Evolutionary conservation across 2,113 vertebrate species (phyloP), one percentile per base, ranked within the genome.

Genomic region (Herpetotheres cachinnans): DNA sequence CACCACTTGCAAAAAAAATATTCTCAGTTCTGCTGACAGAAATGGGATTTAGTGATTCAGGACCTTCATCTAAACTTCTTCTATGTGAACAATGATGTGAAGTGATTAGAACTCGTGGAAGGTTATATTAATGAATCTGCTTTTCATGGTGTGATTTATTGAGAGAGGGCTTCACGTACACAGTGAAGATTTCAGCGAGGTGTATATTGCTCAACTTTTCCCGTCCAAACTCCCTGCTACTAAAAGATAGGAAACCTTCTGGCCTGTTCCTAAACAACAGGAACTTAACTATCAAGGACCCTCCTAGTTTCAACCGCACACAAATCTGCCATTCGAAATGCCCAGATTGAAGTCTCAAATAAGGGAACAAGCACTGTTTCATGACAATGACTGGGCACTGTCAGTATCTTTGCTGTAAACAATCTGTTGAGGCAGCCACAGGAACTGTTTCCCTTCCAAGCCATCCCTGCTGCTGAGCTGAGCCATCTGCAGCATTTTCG

Each of bases 381-480:
- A 67, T 91, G 86, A 95, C 90, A 91, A 84, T 96, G 83, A 32
- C 86, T 91, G 91, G 96, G 52, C 83, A 81, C 80, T 72, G 88
- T 46, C 2, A 0, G 14, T 81, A 32, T 71, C 86, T 96, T 95
- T 76, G 72, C 69, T 82, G 69, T 89, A 95, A 97, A 95, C 95
- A 95, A 84, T 95, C 97, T 97, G 97, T 83, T 94, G 92, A 96
- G 65, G 61, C 89, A 95, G 47, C 86, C 86, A 91, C 69, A 84
- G 82, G 89, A 95, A 50, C 61, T 8, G 6, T 34, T 93, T 95
- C 47, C 38, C 22, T 93, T 95, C 94, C 95, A 95, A 94, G n/a
- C 50, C 1, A 1, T 81, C 88, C 82, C 82, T 84, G 92, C 77
- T 91, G 72, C 69, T 86, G 65, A 91, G 80, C 40, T 5, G 7